Evolutionary conservation across 2,797 vertebrate species (phyloP).

Genomic region (Melanotaenia trifasciata): DNA sequence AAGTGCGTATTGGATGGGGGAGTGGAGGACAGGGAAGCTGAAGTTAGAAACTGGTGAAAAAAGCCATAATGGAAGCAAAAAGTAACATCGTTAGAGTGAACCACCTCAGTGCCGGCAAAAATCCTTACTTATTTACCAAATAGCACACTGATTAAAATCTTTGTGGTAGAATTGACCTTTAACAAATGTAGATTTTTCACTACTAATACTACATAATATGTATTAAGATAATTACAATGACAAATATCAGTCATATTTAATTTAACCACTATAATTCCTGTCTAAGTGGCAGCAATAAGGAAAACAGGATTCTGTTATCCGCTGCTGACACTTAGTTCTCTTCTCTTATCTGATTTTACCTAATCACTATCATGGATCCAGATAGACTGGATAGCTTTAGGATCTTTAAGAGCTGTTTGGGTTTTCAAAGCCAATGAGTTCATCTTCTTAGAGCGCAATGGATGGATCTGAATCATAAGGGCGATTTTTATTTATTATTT

Average conservation of each 20-base stretch:
- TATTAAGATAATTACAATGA: not conserved
- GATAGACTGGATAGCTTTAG: too few species aligned
- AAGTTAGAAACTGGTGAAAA: not conserved
- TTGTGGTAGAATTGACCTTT: not conserved
- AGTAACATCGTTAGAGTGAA: not conserved
- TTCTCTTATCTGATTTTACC: not conserved
- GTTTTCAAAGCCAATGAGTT: not conserved
- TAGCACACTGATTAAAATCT: not conserved
- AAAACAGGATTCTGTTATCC: not conserved
- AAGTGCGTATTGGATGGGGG: not conserved
- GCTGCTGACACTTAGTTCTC: not conserved
- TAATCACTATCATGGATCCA: not conserved
- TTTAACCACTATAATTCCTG: not conserved
- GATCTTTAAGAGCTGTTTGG: not conserved
- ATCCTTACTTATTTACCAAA: not conserved
- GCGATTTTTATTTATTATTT: too few species aligned
- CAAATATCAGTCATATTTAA: too few species aligned
- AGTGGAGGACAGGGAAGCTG: not conserved
- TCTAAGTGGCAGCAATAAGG: not conserved
- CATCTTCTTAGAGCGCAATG: not conserved
- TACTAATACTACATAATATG: not conserved
- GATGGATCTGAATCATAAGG: too few species aligned
- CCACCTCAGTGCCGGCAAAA: not conserved
- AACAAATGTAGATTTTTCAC: not conserved
- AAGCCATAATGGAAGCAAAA: not conserved